Evolutionary conservation across 1,140 invertebrate species (phyloP), one percentile per base, ranked within the genome.

Genomic region (Pemphigus obesinymphae): DNA sequence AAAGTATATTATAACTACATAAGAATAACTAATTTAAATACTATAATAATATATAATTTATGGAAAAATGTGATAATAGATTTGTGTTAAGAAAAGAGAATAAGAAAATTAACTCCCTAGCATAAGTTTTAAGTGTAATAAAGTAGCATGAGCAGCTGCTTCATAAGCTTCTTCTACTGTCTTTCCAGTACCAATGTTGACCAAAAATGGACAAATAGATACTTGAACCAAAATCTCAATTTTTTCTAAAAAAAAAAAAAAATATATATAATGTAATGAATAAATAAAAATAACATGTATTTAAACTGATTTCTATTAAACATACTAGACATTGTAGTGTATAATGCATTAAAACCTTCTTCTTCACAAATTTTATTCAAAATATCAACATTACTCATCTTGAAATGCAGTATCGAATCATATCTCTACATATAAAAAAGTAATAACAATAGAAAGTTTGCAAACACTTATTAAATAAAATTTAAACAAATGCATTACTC

Each of bases 81-180:
- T n/a, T n/a, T n/a, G n/a, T n/a, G n/a, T n/a, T n/a, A n/a, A n/a
- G n/a, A n/a, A n/a, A n/a, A n/a, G n/a, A n/a, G n/a, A n/a, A n/a
- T n/a, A n/a, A n/a, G n/a, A n/a, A n/a, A n/a, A 50, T 68, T 5
- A 37, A 5, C 40, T 2, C 3, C 40, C 34, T 23, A 73, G 29
- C 34, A 82, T 40, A 13, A 82, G 48, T 58, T 75, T 82, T 40
- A 82, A 8, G 10, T 82, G 73, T 2, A n/a, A 7, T 8, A 82
- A 15, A 53, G 68, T 37, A 20, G 17, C 8, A 45, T 11, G 31
- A 2, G 82, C 82, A 20, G 55, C 37, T 26, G 5, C 15, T 61
- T 63, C 55, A 45, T 63, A 17, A n/a, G 76, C 76, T n/a, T 80
- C 37, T 29, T 20, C 5, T 1, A 45, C 0, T 0, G 55, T 20